Base-by-base conservation (phyloP, 2,113 vertebrate species). In the Mesoclemmys tuberculata region DNA sequence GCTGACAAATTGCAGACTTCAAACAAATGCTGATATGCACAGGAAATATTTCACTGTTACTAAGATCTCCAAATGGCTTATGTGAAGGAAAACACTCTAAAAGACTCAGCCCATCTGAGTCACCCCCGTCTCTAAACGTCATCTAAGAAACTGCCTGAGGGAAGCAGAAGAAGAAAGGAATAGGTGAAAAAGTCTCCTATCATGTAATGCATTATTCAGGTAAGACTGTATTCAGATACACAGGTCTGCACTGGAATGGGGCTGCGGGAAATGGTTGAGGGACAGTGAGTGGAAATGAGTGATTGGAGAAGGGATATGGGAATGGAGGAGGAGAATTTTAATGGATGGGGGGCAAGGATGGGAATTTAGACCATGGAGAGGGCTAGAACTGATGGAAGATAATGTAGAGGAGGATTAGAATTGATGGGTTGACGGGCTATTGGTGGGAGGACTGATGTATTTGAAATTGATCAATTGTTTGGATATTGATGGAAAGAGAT, bases 1-100 rank as follows among this genome's bases (percentile, higher is more conserved):
- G 9, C 68, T 90, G 74, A 2, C 13, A 2, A 27, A 41, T 4
- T 19, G 4, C 31, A 41, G 61, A 78, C 81, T 82, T 4, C 38
- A 2, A 46, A 13, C 3, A 52, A 77, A 3, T 5, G 41, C 38
- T 9, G 13, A 14, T 1, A 1, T 1, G 5, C 74, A 27, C 0
- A 18, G 51, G 19, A 78, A 81, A 1, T 4, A 1, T 38, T 35
- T 19, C n/a, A 2, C 61, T 4, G 3, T 3, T 56, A 64, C 86
- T 79, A 64, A 3, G 1, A 35, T 2, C 16, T 9, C 84, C 84
- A 89, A 89, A 51, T 27, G 61, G 58, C 44, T 61, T 1, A 9
- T 38, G 31, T 18, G 71, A 82, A 79, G 58, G 74, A 84, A 90
- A 92, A 64, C 12, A 51, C 74, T 90, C 80, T 48, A 80, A 82